These are phyloP conservation scores for Portevinia maculata DNA, from an alignment of 2,888 invertebrate species.

Conservation along the genomic window DNA sequence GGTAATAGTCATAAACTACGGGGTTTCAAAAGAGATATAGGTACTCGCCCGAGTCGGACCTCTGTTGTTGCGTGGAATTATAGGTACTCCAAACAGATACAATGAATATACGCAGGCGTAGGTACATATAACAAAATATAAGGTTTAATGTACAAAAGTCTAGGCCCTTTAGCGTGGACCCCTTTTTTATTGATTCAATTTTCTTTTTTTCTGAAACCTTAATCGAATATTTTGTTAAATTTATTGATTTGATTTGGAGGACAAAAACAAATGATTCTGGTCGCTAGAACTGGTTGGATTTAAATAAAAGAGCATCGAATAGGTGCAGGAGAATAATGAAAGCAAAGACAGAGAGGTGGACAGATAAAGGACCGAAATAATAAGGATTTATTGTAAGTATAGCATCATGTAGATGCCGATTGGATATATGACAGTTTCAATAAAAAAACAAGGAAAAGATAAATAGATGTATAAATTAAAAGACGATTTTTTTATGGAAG, in stretches of 20 bases:
- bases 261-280: slow-evolving; percentile 46
- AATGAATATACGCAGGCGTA: background rate
- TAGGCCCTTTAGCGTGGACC: slow-evolving; percentile 2
- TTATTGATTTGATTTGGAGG: slow-evolving; percentile 61
- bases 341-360: background rate
- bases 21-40: slow-evolving; percentile 45
- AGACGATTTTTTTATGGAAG: too few species aligned
- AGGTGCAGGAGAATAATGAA: too few species aligned
- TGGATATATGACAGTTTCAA: background rate
- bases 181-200: slow-evolving; percentile 38
- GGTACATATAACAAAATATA: background rate
- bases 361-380: slow-evolving; percentile 1
- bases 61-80: background rate
- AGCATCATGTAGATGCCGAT: background rate
- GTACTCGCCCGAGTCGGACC: background rate
- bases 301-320: background rate
- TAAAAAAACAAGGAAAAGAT: background rate
- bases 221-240: slow-evolving; percentile 64
- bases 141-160: slow-evolving; percentile 15
- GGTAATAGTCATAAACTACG: slow-evolving; percentile 60
- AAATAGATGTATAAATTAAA: background rate
- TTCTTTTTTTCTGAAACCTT: slow-evolving; percentile 21
- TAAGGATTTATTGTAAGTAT: slow-evolving; percentile 31
- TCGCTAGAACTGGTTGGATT: slow-evolving; percentile 31
- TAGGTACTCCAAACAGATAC: slow-evolving; percentile 9